phyloP scores from a whole-genome alignment of 2,797 vertebrate species.

The Alauda arvensis region DNA sequence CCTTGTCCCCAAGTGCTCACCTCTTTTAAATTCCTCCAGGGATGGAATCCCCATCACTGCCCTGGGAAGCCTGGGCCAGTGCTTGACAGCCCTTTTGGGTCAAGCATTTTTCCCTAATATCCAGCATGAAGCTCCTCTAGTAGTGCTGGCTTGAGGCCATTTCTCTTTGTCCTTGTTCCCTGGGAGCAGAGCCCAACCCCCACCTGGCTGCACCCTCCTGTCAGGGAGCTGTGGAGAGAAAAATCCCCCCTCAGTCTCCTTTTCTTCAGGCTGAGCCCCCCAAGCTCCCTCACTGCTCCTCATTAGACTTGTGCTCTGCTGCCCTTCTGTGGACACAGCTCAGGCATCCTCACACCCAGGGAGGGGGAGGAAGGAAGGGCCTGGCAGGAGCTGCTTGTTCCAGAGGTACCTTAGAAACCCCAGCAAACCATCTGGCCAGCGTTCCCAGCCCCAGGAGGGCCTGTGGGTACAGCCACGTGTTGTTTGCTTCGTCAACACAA shows the following conservation, averaged over 20 bases:
- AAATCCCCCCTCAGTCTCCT: neutral
- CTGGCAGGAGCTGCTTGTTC: neutral
- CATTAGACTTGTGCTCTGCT: neutral
- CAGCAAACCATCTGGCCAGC: neutral
- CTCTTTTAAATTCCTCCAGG: neutral
- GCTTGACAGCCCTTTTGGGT: neutral
- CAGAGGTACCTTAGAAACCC: neutral
- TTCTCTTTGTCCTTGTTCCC: neutral
- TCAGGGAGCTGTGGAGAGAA: neutral
- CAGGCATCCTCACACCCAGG: neutral
- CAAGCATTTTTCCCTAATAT: neutral
- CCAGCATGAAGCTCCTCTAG: neutral
- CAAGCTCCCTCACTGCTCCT: neutral
- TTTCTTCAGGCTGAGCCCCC: neutral
- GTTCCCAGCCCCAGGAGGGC: neutral
- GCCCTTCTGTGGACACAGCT: neutral
- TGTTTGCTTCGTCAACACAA: neutral
- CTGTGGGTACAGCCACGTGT: neutral
- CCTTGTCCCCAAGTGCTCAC: neutral
- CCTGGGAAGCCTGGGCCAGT: neutral
- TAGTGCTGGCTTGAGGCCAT: neutral
- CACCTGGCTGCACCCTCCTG: neutral
- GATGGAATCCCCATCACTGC: neutral
- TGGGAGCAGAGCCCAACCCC: neutral
- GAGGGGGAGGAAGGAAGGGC: neutral